Percentiles rank a stretch among this genome's conserved stretches.
These are phyloP conservation scores for Lathamus discolor DNA, from an alignment of 2,113 vertebrate genomes.

Conservation along the genomic window DNA sequence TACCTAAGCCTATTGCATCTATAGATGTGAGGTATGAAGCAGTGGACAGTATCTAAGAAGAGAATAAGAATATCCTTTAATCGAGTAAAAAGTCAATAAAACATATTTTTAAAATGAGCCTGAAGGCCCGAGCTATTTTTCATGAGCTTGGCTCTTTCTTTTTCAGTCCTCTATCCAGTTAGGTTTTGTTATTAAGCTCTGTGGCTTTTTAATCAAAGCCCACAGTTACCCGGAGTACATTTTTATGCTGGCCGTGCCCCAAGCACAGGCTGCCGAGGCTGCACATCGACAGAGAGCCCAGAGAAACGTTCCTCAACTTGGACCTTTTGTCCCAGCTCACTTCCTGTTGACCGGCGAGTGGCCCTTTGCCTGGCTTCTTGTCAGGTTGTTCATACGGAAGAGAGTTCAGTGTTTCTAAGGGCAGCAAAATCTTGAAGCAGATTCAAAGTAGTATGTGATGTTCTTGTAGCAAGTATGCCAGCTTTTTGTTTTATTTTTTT, in stretches of 20 bases:
- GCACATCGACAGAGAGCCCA: slow-evolving; percentile 75
- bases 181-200: slow-evolving; percentile 42
- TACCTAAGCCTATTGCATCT: background rate
- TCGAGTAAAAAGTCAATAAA: slow-evolving; percentile 44
- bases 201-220: slow-evolving; percentile 62
- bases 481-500: background rate
- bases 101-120: slow-evolving; percentile 27
- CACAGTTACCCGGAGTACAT: slow-evolving; percentile 50
- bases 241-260: slow-evolving; percentile 68
- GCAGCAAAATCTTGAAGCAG: slow-evolving; percentile 36
- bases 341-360: slow-evolving; percentile 82
- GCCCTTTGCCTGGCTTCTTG: slow-evolving; percentile 64
- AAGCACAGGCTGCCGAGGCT: slow-evolving; percentile 72
- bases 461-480: slow-evolving; percentile 4
- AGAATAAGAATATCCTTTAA: slow-evolving; percentile 53
- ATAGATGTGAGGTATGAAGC: background rate
- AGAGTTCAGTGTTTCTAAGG: slow-evolving; percentile 64
- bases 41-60: background rate
- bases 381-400: slow-evolving; percentile 69
- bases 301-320: slow-evolving; percentile 79
- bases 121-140: background rate
- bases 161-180: slow-evolving; percentile 8
- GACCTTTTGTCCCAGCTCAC: slow-evolving; percentile 83
- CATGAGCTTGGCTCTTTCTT: background rate
- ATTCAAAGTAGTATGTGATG: slow-evolving; percentile 51